Evolutionary conservation across 2,888 invertebrate species (phyloP), one percentile per base, ranked within the genome.

Genomic region (Mythimna loreyi): DNA sequence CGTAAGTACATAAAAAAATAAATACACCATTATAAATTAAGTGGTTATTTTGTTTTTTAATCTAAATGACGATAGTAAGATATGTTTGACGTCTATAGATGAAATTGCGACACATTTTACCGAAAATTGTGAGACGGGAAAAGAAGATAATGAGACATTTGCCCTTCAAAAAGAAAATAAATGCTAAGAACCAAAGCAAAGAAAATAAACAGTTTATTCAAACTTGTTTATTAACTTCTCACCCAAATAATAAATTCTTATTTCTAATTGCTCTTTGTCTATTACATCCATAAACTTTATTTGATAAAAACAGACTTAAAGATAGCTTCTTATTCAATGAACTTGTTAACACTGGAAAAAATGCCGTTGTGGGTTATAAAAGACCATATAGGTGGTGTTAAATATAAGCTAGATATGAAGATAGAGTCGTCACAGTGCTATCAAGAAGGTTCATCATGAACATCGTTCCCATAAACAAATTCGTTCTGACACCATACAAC

Each of bases 401-500:
- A 52, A 30, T 53, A 45, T 69, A 13, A 19, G 11, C 4, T 56
- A 19, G 11, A 56, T 56, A 11, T 30, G 23, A 69, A 56, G 58
- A 59, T 60, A 56, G 56, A 56, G 11, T 68, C 56, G 11, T 45
- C 49, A 60, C 19, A 16, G 0, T 30, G 9, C 25, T 45, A 60
- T 56, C 59, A 19, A 64, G 11, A 2, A 11, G 25, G 2, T 55
- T 40, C 11, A 45, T 75, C 57, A 52, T 16, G 23, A 21, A 30
- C 1, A 23, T 36, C 11, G 36, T 43, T 55, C 13, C 21, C 21
- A 56, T 56, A 45, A 68, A 50, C 50, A 36, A n/a, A 45, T 50
- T 30, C 45, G 5, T 36, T 45, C 43, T 50, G 30, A 75, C 55
- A 55, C n/a, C 21, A 9, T 7, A 25, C 16, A 75, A 49, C 43